Conservation (phyloP, 64 coral and sea anemone species). For the Montipora sp. region DNA sequence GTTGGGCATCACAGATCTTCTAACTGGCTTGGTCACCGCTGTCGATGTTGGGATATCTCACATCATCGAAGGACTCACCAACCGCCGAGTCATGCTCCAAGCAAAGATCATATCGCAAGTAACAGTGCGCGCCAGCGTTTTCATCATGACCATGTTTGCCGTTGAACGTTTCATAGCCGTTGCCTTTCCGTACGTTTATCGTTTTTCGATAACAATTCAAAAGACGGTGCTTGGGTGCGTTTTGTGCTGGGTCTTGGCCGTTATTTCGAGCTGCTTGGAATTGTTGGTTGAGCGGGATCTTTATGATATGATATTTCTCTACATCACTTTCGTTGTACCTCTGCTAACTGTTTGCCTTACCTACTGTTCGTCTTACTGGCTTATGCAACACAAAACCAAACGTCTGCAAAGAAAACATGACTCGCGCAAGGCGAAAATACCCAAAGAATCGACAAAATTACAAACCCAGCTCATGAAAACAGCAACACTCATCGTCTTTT, state of each 20-base stretch:
- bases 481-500: constrained; percentile 17
- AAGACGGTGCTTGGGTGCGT: constrained; percentile 16
- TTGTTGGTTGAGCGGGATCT: constrained; percentile 17
- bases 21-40: constrained; percentile 52
- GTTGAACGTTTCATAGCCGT: constrained; percentile 59
- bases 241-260: constrained; percentile 20
- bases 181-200: constrained; percentile 55
- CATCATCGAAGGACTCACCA: constrained; percentile 16
- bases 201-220: constrained; percentile 9
- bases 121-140: constrained; percentile 43
- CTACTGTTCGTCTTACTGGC: constrained; percentile 5
- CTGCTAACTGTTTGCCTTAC: constrained; percentile 8
- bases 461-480: constrained; percentile 45
- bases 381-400: background rate
- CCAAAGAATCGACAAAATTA: constrained; percentile 19
- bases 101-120: constrained; percentile 61
- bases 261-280: constrained; percentile 40
- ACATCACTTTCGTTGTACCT: constrained; percentile 42
- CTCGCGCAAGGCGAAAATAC: background rate
- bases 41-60: constrained; percentile 52
- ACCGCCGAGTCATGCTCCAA: constrained; percentile 16
- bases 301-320: constrained; percentile 23
- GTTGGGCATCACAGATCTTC: constrained; percentile 39
- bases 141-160: constrained; percentile 46
- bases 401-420: background rate